phyloP scores from a whole-genome alignment of 2,888 invertebrate species.

The Drosophila picticornis region DNA sequence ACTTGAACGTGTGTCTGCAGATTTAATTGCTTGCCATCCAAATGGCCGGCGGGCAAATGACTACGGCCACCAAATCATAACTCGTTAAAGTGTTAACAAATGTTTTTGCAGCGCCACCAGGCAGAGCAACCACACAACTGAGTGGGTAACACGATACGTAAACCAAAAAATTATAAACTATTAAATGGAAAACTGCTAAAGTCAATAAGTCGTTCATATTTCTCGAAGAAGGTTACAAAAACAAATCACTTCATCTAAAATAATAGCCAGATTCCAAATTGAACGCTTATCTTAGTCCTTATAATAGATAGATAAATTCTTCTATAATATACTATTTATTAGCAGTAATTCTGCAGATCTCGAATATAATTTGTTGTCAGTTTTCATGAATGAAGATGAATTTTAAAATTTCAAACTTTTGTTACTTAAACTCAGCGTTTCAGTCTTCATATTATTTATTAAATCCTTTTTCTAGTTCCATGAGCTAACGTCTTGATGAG shows the following conservation, averaged over 20 bases:
- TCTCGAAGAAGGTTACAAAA: too few species aligned
- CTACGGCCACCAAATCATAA: constrained; percentile 59
- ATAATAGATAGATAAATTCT: neutral
- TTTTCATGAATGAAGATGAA: neutral
- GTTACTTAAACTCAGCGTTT: neutral
- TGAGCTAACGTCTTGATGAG: neutral
- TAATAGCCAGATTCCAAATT: neutral
- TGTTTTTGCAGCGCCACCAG: constrained; percentile 70
- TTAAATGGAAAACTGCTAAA: neutral
- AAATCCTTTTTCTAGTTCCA: neutral
- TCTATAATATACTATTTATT: too few species aligned
- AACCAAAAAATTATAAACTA: neutral
- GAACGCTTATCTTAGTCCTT: neutral
- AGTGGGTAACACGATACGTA: constrained; percentile 1
- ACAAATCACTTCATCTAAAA: neutral
- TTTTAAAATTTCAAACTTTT: neutral
- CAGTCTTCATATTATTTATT: neutral
- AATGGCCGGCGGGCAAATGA: constrained; percentile 3
- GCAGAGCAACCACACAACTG: constrained; percentile 3
- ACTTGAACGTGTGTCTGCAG: constrained; percentile 38
- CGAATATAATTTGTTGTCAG: neutral
- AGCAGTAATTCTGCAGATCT: neutral
- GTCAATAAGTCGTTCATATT: neutral
- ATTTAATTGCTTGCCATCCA: constrained; percentile 63
- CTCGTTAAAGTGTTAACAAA: constrained; percentile 84